Percentiles rank a stretch among this genome's conserved stretches.
Conservation (phyloP, 2,113 vertebrate genomes). For the Numenius arquata region DNA sequence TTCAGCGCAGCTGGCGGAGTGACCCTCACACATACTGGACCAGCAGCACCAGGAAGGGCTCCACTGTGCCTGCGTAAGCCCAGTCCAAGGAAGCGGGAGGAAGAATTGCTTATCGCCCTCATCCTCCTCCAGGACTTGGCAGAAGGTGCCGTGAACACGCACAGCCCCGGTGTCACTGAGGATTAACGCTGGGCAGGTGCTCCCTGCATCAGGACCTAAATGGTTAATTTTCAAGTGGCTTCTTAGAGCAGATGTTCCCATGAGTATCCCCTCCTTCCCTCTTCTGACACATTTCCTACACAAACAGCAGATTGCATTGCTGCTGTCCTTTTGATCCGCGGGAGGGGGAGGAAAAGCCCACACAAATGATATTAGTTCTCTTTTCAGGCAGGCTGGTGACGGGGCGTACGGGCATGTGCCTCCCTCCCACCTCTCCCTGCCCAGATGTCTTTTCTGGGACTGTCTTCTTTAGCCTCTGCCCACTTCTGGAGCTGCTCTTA, state of each 20-base stretch:
- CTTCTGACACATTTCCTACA: slow-evolving; percentile 70
- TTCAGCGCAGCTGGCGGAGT: background rate
- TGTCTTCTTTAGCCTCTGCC: background rate
- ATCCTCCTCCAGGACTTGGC: background rate
- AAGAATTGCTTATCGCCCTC: background rate
- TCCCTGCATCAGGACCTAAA: background rate
- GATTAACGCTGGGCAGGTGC: background rate
- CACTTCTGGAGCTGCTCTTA: background rate
- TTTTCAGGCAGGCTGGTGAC: slow-evolving; percentile 10
- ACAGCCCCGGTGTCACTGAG: rapidly evolving
- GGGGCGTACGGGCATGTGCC: background rate
- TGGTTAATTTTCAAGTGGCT: slow-evolving; percentile 62
- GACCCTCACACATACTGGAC: background rate
- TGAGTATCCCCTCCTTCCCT: slow-evolving; percentile 65
- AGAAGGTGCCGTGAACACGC: background rate
- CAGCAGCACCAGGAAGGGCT: background rate
- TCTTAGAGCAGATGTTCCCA: slow-evolving; percentile 65
- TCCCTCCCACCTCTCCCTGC: slow-evolving; percentile 5
- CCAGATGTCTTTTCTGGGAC: background rate
- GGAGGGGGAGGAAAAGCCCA: slow-evolving; percentile 65
- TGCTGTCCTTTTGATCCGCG: slow-evolving; percentile 65
- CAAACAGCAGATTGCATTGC: slow-evolving; percentile 69
- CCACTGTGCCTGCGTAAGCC: rapidly evolving
- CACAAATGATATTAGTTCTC: slow-evolving; percentile 53
- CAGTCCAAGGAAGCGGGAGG: background rate